Evolutionary conservation across 2,888 invertebrate species (phyloP), one percentile per base, ranked within the genome.

Genomic region (Epirrhoe tristata): DNA sequence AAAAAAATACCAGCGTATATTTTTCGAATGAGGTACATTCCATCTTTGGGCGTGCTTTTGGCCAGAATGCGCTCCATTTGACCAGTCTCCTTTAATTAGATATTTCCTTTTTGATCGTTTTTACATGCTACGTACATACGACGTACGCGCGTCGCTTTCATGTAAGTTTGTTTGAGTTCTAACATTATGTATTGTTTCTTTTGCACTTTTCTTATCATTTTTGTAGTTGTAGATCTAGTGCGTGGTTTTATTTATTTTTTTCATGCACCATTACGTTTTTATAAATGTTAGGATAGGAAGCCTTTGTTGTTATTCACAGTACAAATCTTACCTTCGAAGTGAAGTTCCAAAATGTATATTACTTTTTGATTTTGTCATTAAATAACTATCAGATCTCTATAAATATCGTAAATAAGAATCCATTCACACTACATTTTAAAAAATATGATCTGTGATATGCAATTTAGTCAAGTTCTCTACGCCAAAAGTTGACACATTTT

Each of bases 221-320:
- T 72, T 69, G 77, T 87, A 82, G 83, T 73, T 24, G 72, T 90
- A 92, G 91, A 72, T 46, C 78, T 92, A 92, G 90, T 79, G 89
- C 87, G 86, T 89, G 78, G 73, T 73, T 82, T 87, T 72, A 55
- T 76, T 81, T 81, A 74, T 70, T 80, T 83, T 81, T 82, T 82
- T 87, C 92, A 91, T 89, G 93, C 93, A 93, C 93, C 91, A 90
- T 89, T 90, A 80, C 80, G 77, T 89, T 90, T 76, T 77, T 84
- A 75, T 79, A 74, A 72, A 74, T 81, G 78, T 82, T 79, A 83
- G 81, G 81, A 39, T 79, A 83, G 81, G 81, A 39, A 16, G 8
- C 43, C 54, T 63, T 32, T 65, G 12, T 51, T 67, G 58, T 51
- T 55, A 50, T 60, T 61, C 57, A 54, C 67, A 60, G 34, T 24